Percentiles rank a stretch among this genome's conserved stretches.
phyloP scores from a whole-genome alignment of 2,888 invertebrate genomes.

The Aleiodes leptofemur region DNA sequence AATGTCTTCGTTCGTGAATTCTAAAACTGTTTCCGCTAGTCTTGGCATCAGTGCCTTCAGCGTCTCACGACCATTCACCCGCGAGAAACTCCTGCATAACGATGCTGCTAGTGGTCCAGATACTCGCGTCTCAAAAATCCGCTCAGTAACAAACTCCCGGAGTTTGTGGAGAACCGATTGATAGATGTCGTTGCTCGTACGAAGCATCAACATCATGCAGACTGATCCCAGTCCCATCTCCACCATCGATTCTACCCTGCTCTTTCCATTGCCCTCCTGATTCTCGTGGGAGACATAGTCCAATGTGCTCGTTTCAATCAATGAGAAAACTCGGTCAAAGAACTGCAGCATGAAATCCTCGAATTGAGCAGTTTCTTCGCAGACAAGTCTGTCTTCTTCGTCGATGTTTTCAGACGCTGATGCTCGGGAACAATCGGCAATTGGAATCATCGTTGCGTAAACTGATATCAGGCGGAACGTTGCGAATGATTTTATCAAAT shows the following conservation, averaged over 20 bases:
- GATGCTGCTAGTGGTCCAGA: slow-evolving; percentile 88
- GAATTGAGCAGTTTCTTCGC: slow-evolving; percentile 89
- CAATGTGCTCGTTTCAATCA: slow-evolving; percentile 84
- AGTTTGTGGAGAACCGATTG: slow-evolving; percentile 85
- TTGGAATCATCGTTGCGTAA: slow-evolving; percentile 86
- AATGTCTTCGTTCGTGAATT: slow-evolving; percentile 77
- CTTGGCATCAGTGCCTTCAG: slow-evolving; percentile 85
- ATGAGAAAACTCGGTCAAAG: slow-evolving; percentile 84
- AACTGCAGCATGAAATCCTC: slow-evolving; percentile 93
- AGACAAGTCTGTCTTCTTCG: slow-evolving; percentile 85
- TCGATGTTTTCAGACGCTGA: slow-evolving; percentile 81
- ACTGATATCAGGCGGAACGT: slow-evolving; percentile 88
- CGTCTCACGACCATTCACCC: slow-evolving; percentile 83
- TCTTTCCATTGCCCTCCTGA: slow-evolving; percentile 76
- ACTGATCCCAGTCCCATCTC: slow-evolving; percentile 84
- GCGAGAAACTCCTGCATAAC: slow-evolving; percentile 81
- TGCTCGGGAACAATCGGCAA: slow-evolving; percentile 90
- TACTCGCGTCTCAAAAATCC: slow-evolving; percentile 89
- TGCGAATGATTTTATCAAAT: slow-evolving; percentile 84
- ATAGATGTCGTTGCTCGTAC: slow-evolving; percentile 80
- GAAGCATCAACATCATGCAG: slow-evolving; percentile 82
- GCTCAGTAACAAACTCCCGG: slow-evolving; percentile 83
- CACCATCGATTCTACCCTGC: slow-evolving; percentile 83
- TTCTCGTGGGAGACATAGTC: slow-evolving; percentile 82
- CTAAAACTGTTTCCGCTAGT: slow-evolving; percentile 81